These are phyloP conservation scores for Pyrrhosoma nymphula DNA, from an alignment of 2,888 invertebrate species.

Conservation along the genomic window DNA sequence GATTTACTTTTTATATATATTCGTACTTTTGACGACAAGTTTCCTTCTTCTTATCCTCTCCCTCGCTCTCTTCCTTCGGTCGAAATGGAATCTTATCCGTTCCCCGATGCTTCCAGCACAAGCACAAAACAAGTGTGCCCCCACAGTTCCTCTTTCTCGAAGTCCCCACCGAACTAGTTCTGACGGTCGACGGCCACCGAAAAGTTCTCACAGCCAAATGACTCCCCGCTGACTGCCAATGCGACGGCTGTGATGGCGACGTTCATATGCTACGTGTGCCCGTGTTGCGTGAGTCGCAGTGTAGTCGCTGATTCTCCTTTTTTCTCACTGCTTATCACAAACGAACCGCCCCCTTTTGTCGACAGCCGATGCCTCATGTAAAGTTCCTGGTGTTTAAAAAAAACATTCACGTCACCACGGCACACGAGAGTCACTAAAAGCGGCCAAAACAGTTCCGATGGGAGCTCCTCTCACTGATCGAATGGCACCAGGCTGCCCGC, in stretches of 20 bases:
- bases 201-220: not conserved
- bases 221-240: not conserved
- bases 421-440: not conserved
- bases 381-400: not conserved
- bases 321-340: not conserved
- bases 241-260: not conserved
- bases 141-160: too few relatives aligned
- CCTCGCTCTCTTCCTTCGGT: not conserved
- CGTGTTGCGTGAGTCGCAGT: not conserved
- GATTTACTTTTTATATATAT: not conserved
- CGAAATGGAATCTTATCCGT: not conserved
- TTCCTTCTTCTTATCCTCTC: not conserved
- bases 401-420: not conserved
- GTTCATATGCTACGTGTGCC: not conserved
- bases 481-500: not conserved
- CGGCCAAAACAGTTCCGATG: not conserved
- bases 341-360: not conserved
- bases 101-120: not conserved
- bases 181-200: not conserved
- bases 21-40: not conserved
- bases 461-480: not conserved
- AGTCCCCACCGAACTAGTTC: not conserved
- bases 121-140: not conserved
- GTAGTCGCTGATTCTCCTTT: not conserved
- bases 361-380: not conserved